These are phyloP conservation scores for Clepsis dumicolana DNA, from an alignment of 2,888 invertebrate species.

Conservation along the genomic window DNA sequence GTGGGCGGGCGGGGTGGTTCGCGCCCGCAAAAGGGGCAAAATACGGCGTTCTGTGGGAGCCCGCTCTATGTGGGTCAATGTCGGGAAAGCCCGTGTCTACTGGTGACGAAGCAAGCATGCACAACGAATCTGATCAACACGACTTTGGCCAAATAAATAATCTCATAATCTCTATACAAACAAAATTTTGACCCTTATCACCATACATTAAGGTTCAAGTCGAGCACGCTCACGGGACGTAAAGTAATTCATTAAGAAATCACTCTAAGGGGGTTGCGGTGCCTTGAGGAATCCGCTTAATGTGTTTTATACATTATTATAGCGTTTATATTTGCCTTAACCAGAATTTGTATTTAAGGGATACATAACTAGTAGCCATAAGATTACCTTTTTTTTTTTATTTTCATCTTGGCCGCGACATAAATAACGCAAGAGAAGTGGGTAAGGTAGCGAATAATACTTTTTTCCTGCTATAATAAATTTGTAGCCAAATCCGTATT, in stretches of 20 bases:
- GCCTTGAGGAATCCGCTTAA: background rate
- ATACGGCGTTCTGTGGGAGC: conserved; percentile 86
- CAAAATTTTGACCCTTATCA: conserved; percentile 58
- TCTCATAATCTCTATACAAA: conserved; percentile 59
- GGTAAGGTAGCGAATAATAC: background rate
- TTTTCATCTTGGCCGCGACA: conserved; percentile 2
- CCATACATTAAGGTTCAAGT: conserved; percentile 63
- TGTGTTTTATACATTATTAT: conserved; percentile 1
- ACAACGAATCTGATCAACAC: conserved; percentile 86
- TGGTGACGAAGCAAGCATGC: conserved; percentile 84
- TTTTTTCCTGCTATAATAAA: conserved; percentile 6
- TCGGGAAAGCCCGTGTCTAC: conserved; percentile 87
- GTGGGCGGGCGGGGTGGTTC: conserved; percentile 83
- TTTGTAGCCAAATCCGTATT: background rate
- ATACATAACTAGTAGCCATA: background rate
- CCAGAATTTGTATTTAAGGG: background rate
- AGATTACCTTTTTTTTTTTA: background rate
- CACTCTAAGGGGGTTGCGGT: conserved; percentile 1
- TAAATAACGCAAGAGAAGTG: conserved; percentile 1
- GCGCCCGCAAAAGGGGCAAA: conserved; percentile 87
- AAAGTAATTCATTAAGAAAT: conserved; percentile 13
- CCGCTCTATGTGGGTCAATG: conserved; percentile 87
- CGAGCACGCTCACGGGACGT: conserved; percentile 1
- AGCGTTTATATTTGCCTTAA: background rate
- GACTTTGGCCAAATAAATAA: conserved; percentile 79